Evolutionary conservation across 2,888 invertebrate species (phyloP).

Genomic region (Brachyptera putata): DNA sequence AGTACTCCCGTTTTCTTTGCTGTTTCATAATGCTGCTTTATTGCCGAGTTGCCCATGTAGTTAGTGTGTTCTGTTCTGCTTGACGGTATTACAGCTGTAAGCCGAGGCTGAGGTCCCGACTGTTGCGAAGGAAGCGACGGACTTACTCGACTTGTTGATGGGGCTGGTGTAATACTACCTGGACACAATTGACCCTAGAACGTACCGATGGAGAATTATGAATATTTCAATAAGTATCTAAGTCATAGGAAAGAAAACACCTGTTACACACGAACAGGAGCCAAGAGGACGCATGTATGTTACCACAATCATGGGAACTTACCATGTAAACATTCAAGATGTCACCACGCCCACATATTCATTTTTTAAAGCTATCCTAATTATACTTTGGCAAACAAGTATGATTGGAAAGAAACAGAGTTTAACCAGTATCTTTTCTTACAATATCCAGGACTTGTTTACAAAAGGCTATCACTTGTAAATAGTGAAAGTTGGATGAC

Average conservation of each 20-base stretch:
- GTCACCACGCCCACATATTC: constrained; percentile 16
- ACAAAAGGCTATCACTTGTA: neutral
- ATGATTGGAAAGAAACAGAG: too few relatives aligned
- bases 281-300: neutral
- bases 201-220: neutral
- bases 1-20: constrained; percentile 94
- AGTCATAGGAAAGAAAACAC: too few relatives aligned
- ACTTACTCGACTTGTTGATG: neutral
- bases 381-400: too few relatives aligned
- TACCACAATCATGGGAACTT: neutral
- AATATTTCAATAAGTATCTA: too few relatives aligned
- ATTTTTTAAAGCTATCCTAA: too few relatives aligned
- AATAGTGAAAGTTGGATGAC: neutral
- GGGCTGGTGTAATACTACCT: neutral
- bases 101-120: too few relatives aligned
- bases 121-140: too few relatives aligned
- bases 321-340: constrained; percentile 18
- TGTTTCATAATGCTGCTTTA: constrained; percentile 90
- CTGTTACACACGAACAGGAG: too few relatives aligned
- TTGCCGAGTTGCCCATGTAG: constrained; percentile 81
- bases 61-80: too few relatives aligned
- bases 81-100: too few relatives aligned
- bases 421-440: too few relatives aligned
- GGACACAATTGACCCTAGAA: constrained; percentile 1
- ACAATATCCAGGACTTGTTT: neutral